A percentile compares a stretch with the other conserved stretches of the same genome.
phyloP scores from a whole-genome alignment of 2,888 invertebrate species.

The Athalia cordata region DNA sequence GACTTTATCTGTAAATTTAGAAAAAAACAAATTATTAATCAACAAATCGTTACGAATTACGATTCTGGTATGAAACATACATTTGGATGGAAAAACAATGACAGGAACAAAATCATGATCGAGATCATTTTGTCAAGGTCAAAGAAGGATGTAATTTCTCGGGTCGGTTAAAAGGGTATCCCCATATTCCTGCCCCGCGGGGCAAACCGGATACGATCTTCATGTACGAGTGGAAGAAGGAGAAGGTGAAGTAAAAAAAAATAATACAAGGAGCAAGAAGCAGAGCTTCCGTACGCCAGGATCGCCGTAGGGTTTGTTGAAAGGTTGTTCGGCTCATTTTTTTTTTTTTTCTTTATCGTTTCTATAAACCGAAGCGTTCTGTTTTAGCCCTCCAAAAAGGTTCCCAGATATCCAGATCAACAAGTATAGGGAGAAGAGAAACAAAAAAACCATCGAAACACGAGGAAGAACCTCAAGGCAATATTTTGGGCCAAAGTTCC shows the following conservation, averaged over 20 bases:
- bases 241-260: slow-evolving; percentile 41
- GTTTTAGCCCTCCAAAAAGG: too few species aligned
- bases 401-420: neutral
- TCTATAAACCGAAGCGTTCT: too few species aligned
- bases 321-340: too few species aligned
- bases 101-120: neutral
- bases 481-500: slow-evolving; percentile 36
- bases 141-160: neutral
- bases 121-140: too few species aligned
- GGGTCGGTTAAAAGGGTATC: slow-evolving; percentile 4
- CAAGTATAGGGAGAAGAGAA: neutral
- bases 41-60: neutral
- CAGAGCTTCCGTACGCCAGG: slow-evolving; percentile 5
- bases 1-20: slow-evolving; percentile 75
- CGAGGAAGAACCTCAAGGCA: neutral
- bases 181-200: neutral
- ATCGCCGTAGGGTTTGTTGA: neutral
- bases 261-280: slow-evolving; percentile 56
- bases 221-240: slow-evolving; percentile 33
- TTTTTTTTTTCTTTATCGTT: too few species aligned
- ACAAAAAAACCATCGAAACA: neutral
- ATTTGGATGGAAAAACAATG: neutral
- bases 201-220: slow-evolving; percentile 36
- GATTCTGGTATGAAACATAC: neutral
- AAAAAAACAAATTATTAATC: slow-evolving; percentile 51